Evolutionary conservation across 2,797 vertebrate species (phyloP).

Genomic region (Salarias fasciatus): DNA sequence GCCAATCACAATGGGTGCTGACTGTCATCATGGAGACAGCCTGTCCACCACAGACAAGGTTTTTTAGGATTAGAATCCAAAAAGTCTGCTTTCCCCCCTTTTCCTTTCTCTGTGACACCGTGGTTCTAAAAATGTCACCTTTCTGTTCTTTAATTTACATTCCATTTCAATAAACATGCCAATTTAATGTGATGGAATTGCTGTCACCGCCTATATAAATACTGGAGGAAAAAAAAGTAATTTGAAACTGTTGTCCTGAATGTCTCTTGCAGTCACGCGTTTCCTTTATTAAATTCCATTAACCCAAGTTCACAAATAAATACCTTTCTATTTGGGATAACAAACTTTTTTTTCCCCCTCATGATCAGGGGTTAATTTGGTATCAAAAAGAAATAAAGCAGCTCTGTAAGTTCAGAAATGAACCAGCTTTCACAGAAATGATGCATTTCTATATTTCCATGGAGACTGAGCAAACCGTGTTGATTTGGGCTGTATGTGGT

Average conservation of each 20-base stretch:
- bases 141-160: neutral
- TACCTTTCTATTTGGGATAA: too few species aligned
- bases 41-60: slow-evolving; percentile 41
- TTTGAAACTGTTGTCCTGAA: neutral
- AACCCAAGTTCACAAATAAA: too few species aligned
- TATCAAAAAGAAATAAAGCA: too few species aligned
- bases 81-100: slow-evolving; percentile 32
- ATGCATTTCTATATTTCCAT: neutral
- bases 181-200: neutral
- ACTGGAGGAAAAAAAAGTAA: neutral
- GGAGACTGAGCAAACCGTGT: neutral
- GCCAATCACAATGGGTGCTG: slow-evolving; percentile 51
- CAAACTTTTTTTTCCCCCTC: too few species aligned
- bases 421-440: neutral
- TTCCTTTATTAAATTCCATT: neutral
- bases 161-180: neutral
- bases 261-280: neutral
- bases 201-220: neutral
- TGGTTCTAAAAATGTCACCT: neutral
- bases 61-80: slow-evolving; percentile 44
- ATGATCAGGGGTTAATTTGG: too few species aligned
- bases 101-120: slow-evolving; percentile 1
- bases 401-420: too few species aligned
- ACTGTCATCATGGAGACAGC: slow-evolving; percentile 46
- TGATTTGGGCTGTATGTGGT: neutral